phyloP scores from a whole-genome alignment of 2,888 invertebrate species.

The Rhyacophila evoluta region DNA sequence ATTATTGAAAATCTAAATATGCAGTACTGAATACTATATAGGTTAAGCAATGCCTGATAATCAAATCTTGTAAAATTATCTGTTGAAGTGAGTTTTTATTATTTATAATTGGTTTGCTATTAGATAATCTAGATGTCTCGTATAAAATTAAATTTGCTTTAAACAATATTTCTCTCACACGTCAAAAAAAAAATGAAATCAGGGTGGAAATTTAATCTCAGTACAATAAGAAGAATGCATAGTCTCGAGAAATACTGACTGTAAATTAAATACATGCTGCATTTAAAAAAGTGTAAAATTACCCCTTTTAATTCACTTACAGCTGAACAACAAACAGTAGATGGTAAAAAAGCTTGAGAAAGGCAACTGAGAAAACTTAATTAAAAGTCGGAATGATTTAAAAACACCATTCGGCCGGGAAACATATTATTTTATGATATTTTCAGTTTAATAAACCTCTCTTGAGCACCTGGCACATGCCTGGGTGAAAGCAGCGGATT shows the following conservation, averaged over 20 bases:
- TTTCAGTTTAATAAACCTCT: slow-evolving; percentile 9
- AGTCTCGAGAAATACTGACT: not conserved
- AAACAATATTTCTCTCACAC: too few relatives aligned
- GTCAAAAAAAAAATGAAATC: too few relatives aligned
- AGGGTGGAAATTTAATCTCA: not conserved
- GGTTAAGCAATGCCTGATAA: too few relatives aligned
- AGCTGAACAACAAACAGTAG: not conserved
- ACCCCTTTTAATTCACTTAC: not conserved
- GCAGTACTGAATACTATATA: too few relatives aligned
- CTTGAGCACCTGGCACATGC: not conserved
- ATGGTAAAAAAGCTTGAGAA: not conserved
- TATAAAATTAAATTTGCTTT: too few relatives aligned
- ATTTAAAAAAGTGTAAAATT: slow-evolving; percentile 17
- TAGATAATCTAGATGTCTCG: too few relatives aligned
- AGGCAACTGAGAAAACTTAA: slow-evolving; percentile 14
- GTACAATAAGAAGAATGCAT: not conserved
- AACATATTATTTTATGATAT: slow-evolving; percentile 10
- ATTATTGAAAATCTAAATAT: too few relatives aligned
- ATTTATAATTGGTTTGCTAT: too few relatives aligned
- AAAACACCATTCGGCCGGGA: slow-evolving; percentile 4
- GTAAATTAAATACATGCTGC: not conserved
- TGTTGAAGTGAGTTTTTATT: too few relatives aligned
- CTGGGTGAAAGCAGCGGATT: not conserved
- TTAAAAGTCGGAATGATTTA: slow-evolving; percentile 5
- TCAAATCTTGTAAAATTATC: too few relatives aligned